Conservation (phyloP, 2,888 invertebrate genomes). For the Dryococelus australis region DNA sequence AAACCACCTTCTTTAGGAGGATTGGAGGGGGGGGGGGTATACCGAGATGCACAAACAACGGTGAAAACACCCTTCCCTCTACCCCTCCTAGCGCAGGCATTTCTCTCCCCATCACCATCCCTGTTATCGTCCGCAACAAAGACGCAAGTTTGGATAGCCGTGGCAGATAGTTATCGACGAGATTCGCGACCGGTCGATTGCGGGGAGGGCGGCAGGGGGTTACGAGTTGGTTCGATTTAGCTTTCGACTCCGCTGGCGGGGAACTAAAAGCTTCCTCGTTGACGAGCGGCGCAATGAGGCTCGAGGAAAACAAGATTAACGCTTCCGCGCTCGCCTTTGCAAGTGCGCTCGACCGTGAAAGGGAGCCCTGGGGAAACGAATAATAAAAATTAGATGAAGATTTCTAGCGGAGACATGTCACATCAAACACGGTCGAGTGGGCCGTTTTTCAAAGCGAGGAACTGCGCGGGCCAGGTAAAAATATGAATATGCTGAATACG, state of each 20-base stretch:
- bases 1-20: background rate
- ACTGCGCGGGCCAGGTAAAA: too few relatives aligned
- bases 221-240: background rate
- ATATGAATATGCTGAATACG: too few relatives aligned
- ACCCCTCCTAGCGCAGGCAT: background rate
- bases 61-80: background rate
- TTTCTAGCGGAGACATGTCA: too few relatives aligned
- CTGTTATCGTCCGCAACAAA: background rate
- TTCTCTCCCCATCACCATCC: background rate
- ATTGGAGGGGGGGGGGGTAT: background rate
- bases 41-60: constrained; percentile 1
- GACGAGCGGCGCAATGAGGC: background rate
- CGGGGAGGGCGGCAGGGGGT: background rate
- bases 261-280: background rate
- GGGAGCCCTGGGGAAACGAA: background rate
- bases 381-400: too few relatives aligned
- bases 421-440: too few relatives aligned
- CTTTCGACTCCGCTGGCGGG: constrained; percentile 16
- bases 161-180: background rate
- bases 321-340: background rate
- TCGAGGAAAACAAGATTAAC: background rate
- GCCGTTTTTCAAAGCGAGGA: too few relatives aligned
- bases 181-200: background rate
- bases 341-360: background rate
- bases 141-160: constrained; percentile 11